These are phyloP conservation scores for Macroramphosus scolopax DNA, from an alignment of 2,797 vertebrate genomes.

Conservation along the genomic window DNA sequence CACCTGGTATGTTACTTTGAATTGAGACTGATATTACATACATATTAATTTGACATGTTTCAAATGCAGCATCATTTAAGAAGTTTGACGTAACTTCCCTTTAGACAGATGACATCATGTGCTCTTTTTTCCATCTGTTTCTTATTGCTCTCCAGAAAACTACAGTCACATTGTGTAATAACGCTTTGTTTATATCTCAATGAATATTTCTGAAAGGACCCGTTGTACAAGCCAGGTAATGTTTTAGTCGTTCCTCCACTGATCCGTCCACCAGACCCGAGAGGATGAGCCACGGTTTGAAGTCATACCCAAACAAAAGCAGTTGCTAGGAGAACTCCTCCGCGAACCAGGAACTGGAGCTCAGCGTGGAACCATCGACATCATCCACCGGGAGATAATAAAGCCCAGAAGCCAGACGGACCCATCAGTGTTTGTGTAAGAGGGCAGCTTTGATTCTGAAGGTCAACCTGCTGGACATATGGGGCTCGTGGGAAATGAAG, in stretches of 20 bases:
- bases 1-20: too few species aligned
- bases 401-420: conserved; percentile 43
- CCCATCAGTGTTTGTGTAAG: conserved; percentile 4
- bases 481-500: conserved; percentile 39
- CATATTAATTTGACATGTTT: too few species aligned
- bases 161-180: not conserved
- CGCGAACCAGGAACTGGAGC: conserved; percentile 33
- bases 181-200: conserved; percentile 11
- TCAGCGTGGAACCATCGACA: conserved; percentile 44
- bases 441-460: conserved; percentile 24
- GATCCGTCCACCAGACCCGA: conserved; percentile 45
- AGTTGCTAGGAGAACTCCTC: conserved; percentile 57
- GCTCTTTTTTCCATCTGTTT: not conserved
- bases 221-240: conserved; percentile 14
- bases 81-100: too few species aligned
- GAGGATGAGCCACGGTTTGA: conserved; percentile 37
- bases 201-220: conserved; percentile 5
- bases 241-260: conserved; percentile 37
- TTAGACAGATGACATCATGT: not conserved
- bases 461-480: conserved; percentile 31
- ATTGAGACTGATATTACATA: too few species aligned
- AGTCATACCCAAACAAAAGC: conserved; percentile 40
- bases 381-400: conserved; percentile 33
- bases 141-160: not conserved
- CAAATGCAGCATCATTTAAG: too few species aligned